Evolutionary conservation across 2,888 invertebrate species (phyloP), one percentile per base, ranked within the genome.

Genomic region (Calephelis perditalis): DNA sequence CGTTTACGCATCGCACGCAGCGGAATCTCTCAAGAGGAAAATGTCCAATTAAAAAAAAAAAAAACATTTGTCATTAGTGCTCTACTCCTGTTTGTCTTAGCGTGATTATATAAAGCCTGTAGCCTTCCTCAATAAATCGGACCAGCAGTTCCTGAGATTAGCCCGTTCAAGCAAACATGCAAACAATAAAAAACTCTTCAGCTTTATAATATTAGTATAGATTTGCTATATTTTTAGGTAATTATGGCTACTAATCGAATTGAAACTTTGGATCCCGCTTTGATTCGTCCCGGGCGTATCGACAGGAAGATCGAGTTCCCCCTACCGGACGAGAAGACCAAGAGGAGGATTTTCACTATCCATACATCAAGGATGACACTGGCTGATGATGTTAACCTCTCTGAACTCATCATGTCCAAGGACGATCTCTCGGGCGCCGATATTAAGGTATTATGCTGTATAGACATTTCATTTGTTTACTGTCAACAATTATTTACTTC

Each of bases 291-390:
- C 0, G 99, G 99, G 26, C 95, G 99, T 81, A 99, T 99, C 73
- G 99, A 99, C 90, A 93, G 99, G 60, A 99, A 99, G 90, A 99
- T 99, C 66, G 99, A 99, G 86, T 99, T 99, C 81, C 99, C 99
- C 0, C 91, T 99, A 59, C 99, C 99, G 0, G 99, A 99, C 89
- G 99, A 99, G 81, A 99, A 99, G 83, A 99, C 99, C 0, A 98
- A 98, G 81, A 93, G 97, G 62, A 93, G 99, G 68, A 99, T 99
- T 77, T 99, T 99, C 81, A 97, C 96, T 68, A 99, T 99, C 74
- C 99, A 99, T 85, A 99, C 99, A 0, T 97, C 97, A n/a, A 93
- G 98, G 68, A 99, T 99, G 99, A 99, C 99, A 0, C 90, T 99
- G 63, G 95, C 99, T 9, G 96, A 96, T 65, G 99, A 99, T 88